phyloP scores from a whole-genome alignment of 2,113 vertebrate genomes.

The Onychostoma macrolepis region DNA sequence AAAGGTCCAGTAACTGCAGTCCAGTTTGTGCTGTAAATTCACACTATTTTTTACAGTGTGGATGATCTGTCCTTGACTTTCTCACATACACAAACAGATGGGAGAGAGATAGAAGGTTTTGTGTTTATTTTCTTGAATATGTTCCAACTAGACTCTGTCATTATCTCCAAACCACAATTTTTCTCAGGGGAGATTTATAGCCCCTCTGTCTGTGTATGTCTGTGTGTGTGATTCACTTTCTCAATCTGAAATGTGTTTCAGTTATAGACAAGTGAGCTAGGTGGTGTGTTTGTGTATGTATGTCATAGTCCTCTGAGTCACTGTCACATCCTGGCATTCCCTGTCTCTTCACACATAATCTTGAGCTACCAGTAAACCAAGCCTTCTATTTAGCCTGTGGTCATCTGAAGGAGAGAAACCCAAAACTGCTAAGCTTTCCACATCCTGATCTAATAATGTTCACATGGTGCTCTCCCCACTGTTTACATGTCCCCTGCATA shows the following conservation, averaged over 20 bases:
- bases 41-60: not conserved
- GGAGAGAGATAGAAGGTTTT: constrained; percentile 29
- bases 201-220: not conserved
- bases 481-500: constrained; percentile 80
- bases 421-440: constrained; percentile 63
- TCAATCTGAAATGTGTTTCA: not conserved
- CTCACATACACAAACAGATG: constrained; percentile 5
- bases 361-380: constrained; percentile 33
- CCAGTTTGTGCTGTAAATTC: not conserved
- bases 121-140: constrained; percentile 56
- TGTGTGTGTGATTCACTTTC: constrained; percentile 39
- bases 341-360: constrained; percentile 15
- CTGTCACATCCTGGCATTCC: constrained; percentile 12
- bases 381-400: constrained; percentile 66
- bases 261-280: not conserved
- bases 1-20: not conserved
- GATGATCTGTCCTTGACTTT: not conserved
- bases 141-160: constrained; percentile 56
- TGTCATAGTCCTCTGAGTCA: not conserved
- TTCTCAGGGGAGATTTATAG: constrained; percentile 67
- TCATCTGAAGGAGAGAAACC: constrained; percentile 62
- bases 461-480: constrained; percentile 74
- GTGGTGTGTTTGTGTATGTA: constrained; percentile 16
- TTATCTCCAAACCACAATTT: constrained; percentile 67
- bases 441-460: constrained; percentile 75